phyloP scores from a whole-genome alignment of 2,888 invertebrate genomes.

The Seira ritae region DNA sequence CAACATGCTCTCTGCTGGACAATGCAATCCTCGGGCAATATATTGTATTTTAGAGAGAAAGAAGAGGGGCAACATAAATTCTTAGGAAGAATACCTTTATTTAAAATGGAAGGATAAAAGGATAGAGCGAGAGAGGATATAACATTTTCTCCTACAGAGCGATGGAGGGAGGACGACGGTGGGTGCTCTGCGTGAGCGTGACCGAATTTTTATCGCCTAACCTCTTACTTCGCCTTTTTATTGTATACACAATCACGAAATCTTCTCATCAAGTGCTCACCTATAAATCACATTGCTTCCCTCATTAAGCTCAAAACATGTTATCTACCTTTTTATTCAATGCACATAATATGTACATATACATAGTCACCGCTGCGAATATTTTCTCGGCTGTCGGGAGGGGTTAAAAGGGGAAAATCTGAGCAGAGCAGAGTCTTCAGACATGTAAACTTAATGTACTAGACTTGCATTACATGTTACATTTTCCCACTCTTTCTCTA shows the following conservation, averaged over 20 bases:
- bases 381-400: slow-evolving; percentile 52
- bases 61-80: neutral
- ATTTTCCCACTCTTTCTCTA: neutral
- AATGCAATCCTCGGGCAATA: neutral
- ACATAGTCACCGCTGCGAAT: slow-evolving; percentile 33
- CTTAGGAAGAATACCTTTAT: neutral
- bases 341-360: too few species aligned
- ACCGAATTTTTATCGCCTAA: slow-evolving; percentile 72
- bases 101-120: neutral
- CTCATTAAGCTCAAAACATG: slow-evolving; percentile 64
- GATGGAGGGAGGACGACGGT: slow-evolving; percentile 41
- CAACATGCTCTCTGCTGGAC: slow-evolving; percentile 13
- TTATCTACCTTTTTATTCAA: slow-evolving; percentile 48
- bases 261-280: slow-evolving; percentile 71
- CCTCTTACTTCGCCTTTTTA: slow-evolving; percentile 63
- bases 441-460: neutral
- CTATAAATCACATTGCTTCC: slow-evolving; percentile 71
- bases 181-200: slow-evolving; percentile 71
- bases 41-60: too few species aligned
- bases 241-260: slow-evolving; percentile 72
- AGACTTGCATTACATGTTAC: too few species aligned
- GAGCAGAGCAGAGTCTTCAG: neutral
- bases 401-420: slow-evolving; percentile 59
- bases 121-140: slow-evolving; percentile 26
- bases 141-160: too few species aligned